A percentile compares a stretch with the other conserved stretches of the same genome.
Conservation (phyloP, 2,797 vertebrate species). For the Neosilurus mollespiculum region DNA sequence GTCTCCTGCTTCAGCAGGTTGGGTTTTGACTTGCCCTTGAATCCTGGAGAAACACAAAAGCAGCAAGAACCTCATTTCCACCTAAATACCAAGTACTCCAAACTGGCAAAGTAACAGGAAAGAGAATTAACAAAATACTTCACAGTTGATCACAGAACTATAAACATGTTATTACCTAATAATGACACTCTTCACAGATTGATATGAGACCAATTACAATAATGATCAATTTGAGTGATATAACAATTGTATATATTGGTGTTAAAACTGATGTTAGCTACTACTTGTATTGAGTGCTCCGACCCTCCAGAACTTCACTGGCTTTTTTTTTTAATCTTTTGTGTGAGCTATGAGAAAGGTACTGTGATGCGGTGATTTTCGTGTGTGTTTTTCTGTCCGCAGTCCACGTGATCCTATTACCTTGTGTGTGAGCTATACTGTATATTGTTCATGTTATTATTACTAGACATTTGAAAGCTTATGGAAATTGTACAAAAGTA, state of each 20-base stretch:
- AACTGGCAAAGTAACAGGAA: too few species aligned
- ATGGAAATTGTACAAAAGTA: too few species aligned
- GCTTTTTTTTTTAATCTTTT: too few species aligned
- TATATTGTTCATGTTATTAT: too few species aligned
- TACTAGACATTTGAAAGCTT: too few species aligned
- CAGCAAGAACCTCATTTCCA: conserved; percentile 11
- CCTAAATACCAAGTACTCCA: background rate
- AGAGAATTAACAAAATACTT: background rate
- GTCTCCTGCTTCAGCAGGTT: conserved; percentile 98
- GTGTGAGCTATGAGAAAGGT: too few species aligned
- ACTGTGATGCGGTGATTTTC: too few species aligned
- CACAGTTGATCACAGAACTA: background rate
- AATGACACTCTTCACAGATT: background rate
- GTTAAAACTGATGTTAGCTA: background rate
- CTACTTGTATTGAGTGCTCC: background rate
- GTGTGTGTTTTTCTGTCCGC: too few species aligned
- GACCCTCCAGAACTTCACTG: too few species aligned
- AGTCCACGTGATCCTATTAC: too few species aligned
- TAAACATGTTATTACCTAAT: background rate
- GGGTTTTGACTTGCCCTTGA: conserved; percentile 98
- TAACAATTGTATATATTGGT: background rate
- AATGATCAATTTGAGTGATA: background rate
- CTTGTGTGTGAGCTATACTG: too few species aligned
- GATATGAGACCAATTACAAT: background rate
- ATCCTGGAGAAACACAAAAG: conserved; percentile 73